Base-by-base conservation (phyloP, 2,113 vertebrate genomes). In the Romanogobio albipinnatus region DNA sequence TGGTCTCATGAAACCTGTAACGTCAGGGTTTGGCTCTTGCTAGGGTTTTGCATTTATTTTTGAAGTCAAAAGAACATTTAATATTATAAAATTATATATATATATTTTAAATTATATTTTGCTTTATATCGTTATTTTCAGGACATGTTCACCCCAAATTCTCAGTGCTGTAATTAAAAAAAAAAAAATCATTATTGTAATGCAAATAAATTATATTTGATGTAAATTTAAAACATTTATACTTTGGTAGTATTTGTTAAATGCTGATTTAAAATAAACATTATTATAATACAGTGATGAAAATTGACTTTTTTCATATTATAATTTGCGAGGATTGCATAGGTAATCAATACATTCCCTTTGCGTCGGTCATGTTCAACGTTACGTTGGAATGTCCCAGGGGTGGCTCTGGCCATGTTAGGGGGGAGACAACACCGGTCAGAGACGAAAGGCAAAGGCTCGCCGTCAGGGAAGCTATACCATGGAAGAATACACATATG, bases 321-420 rank as follows among this genome's bases (percentile, higher is more conserved):
- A 49, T 49, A 49, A 49, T 49, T 51, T 51, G 13, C 4, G 13
- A 49, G 47, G 47, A 11, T 14, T 49, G 13, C 47, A 49, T 49
- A 14, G 0, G 0, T 49, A 49, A 14, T 0, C 3, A 11, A 49
- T 13, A 49, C 0, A 3, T 13, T 49, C 13, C 13, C 13, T 49
- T 49, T 14, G 0, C 14, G 47, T 14, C 1, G 1, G 47, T 49
- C 47, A 49, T 3, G 1, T 14, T 49, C 14, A 2, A 49, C 1
- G 13, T 49, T 14, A 14, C 13, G 7, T 14, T 14, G 13, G 3
- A 49, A 49, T 49, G 47, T 49, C 47, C 13, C 47, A 14, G 3
- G 4, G 11, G 11, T 49, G 13, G 13, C 11, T 49, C 47, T 4
- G 11, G 47, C 1, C 47, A 13, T 13, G 11, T 49, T 49, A 4